phyloP scores from a whole-genome alignment of 2,888 invertebrate species.

The Rugalucina vietnamica region DNA sequence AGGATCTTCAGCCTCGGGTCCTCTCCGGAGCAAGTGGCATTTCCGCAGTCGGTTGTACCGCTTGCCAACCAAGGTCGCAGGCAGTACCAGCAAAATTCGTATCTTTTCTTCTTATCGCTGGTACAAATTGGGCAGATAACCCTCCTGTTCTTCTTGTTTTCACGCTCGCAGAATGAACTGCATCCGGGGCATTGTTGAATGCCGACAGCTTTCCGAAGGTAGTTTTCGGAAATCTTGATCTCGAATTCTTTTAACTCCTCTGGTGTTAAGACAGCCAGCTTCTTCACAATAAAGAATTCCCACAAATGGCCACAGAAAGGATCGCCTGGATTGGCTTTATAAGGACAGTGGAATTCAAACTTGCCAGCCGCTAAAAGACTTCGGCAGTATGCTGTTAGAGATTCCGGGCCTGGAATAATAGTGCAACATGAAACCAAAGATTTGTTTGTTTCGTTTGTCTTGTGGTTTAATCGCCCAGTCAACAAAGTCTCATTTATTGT shows the following conservation, averaged over 20 bases:
- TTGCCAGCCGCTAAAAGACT: slow-evolving; percentile 57
- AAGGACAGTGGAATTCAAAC: slow-evolving; percentile 62
- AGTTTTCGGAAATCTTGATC: slow-evolving; percentile 61
- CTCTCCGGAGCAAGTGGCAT: slow-evolving; percentile 55
- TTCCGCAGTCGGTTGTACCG: slow-evolving; percentile 50
- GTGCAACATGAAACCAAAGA: too few species aligned
- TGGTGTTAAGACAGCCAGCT: slow-evolving; percentile 58
- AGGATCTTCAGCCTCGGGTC: slow-evolving; percentile 61
- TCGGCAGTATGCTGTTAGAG: slow-evolving; percentile 62
- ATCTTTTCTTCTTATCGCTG: slow-evolving; percentile 26
- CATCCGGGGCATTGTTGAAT: slow-evolving; percentile 66
- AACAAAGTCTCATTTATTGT: too few species aligned
- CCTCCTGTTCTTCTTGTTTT: slow-evolving; percentile 41
- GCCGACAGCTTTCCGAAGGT: slow-evolving; percentile 51
- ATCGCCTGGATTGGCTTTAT: slow-evolving; percentile 24
- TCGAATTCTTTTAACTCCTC: slow-evolving; percentile 64
- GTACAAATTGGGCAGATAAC: slow-evolving; percentile 63
- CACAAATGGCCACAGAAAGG: slow-evolving; percentile 58
- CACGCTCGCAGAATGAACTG: slow-evolving; percentile 47
- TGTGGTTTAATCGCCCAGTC: too few species aligned
- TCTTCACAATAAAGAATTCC: slow-evolving; percentile 61
- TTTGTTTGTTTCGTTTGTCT: too few species aligned
- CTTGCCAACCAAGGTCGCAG: slow-evolving; percentile 50
- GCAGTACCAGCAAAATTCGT: slow-evolving; percentile 68
- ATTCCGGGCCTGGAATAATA: slow-evolving; percentile 65